These are phyloP conservation scores for Lacerta agilis DNA, from an alignment of 2,797 vertebrate species.

Conservation along the genomic window DNA sequence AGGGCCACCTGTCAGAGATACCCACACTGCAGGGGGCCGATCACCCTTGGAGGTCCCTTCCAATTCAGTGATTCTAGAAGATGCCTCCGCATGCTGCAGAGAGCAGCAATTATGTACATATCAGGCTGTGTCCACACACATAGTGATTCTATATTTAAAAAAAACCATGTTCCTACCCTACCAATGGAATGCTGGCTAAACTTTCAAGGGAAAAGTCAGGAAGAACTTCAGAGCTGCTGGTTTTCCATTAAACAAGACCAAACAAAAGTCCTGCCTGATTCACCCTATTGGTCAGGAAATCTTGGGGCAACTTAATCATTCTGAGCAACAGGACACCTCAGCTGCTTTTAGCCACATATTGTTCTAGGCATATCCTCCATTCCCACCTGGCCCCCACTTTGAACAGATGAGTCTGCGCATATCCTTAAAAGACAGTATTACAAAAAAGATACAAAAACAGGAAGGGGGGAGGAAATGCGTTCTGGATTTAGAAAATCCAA, in stretches of 20 bases:
- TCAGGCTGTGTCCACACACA: neutral
- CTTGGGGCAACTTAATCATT: constrained; percentile 40
- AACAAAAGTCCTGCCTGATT: neutral
- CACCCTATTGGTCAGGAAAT: neutral
- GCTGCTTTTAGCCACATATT: constrained; percentile 21
- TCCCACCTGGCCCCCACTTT: constrained; percentile 84
- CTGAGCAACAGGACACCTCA: constrained; percentile 50
- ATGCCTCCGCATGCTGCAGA: neutral
- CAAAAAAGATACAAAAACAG: constrained; percentile 82
- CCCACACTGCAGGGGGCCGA: no score
- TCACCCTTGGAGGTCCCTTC: no score
- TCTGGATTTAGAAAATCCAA: constrained; percentile 83
- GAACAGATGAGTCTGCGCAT: constrained; percentile 77
- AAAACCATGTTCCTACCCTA: neutral
- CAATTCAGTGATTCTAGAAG: neutral
- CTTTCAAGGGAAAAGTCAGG: no score
- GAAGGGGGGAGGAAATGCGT: constrained; percentile 70
- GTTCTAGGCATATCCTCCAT: constrained; percentile 51
- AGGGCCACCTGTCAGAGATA: no score
- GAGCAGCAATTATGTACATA: neutral
- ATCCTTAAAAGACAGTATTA: constrained; percentile 94
- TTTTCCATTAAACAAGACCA: neutral
- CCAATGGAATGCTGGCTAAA: neutral
- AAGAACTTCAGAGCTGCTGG: neutral
- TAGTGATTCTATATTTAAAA: neutral